Percentiles rank a stretch among this genome's conserved stretches.
Conservation (phyloP, 2,888 invertebrate genomes). For the Heliconius hortense region DNA sequence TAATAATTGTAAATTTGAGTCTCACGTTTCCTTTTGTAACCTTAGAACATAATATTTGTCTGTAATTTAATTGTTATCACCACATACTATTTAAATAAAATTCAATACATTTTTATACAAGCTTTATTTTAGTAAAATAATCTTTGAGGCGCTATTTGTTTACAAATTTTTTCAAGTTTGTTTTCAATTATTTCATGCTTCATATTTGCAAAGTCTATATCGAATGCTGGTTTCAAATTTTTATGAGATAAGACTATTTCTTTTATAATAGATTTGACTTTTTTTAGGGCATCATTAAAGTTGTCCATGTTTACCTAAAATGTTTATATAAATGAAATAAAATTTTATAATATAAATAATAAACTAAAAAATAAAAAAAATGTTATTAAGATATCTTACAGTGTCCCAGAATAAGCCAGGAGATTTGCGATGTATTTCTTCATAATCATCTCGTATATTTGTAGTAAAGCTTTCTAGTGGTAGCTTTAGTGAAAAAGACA, state of each 20-base stretch:
- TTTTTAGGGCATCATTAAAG: slow-evolving; percentile 60
- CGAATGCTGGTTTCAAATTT: slow-evolving; percentile 63
- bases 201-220: slow-evolving; percentile 63
- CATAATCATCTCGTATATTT: slow-evolving; percentile 63
- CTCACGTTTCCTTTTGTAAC: slow-evolving; percentile 50
- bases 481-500: slow-evolving; percentile 43
- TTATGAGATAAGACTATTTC: slow-evolving; percentile 63
- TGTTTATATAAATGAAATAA: background rate
- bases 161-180: slow-evolving; percentile 55
- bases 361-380: no score
- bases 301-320: slow-evolving; percentile 66
- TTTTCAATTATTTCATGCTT: slow-evolving; percentile 54
- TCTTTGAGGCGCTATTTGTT: slow-evolving; percentile 65
- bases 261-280: slow-evolving; percentile 61
- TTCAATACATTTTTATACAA: slow-evolving; percentile 52
- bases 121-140: slow-evolving; percentile 55
- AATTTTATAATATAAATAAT: no score
- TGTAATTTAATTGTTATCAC: slow-evolving; percentile 52
- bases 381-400: slow-evolving; percentile 50
- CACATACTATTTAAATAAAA: slow-evolving; percentile 53
- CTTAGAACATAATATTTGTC: slow-evolving; percentile 43
- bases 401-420: slow-evolving; percentile 73
- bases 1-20: slow-evolving; percentile 42
- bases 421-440: slow-evolving; percentile 59
- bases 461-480: slow-evolving; percentile 52